phyloP scores from a whole-genome alignment of 2,797 vertebrate genomes.

The Propithecus deckenii region DNA sequence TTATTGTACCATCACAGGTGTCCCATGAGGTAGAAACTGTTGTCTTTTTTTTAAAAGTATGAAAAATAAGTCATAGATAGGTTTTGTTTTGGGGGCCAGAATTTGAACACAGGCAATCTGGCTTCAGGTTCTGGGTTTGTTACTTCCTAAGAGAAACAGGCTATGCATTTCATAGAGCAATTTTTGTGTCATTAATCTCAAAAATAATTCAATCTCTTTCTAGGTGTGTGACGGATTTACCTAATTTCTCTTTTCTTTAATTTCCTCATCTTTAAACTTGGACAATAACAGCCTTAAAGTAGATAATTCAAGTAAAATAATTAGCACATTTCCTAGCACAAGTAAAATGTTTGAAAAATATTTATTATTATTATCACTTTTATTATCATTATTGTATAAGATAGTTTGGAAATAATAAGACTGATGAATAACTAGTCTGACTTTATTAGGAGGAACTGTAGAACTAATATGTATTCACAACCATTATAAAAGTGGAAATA shows the following conservation, averaged over 20 bases:
- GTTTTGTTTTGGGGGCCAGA: not conserved
- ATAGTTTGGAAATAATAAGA: not conserved
- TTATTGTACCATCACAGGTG: not conserved
- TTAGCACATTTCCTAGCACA: not conserved
- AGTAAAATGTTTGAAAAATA: not conserved
- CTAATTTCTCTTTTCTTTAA: not conserved
- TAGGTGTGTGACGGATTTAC: not conserved
- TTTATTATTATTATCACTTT: not conserved
- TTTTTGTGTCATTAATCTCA: not conserved
- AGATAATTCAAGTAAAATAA: not conserved
- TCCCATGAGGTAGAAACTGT: not conserved
- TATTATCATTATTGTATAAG: not conserved
- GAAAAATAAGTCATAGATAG: not conserved
- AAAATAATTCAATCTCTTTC: not conserved
- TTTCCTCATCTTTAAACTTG: not conserved
- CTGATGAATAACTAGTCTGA: not conserved
- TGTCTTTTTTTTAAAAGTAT: not conserved
- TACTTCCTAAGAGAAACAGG: not conserved
- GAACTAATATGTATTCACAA: not conserved
- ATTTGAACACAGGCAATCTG: not conserved
- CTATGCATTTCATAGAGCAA: not conserved
- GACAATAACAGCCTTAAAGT: not conserved
- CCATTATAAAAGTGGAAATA: not conserved
- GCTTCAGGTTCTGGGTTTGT: not conserved
- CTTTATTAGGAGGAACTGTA: not conserved